Evolutionary conservation across 1,140 invertebrate species (phyloP).

Genomic region (Macrobrachium nipponense): DNA sequence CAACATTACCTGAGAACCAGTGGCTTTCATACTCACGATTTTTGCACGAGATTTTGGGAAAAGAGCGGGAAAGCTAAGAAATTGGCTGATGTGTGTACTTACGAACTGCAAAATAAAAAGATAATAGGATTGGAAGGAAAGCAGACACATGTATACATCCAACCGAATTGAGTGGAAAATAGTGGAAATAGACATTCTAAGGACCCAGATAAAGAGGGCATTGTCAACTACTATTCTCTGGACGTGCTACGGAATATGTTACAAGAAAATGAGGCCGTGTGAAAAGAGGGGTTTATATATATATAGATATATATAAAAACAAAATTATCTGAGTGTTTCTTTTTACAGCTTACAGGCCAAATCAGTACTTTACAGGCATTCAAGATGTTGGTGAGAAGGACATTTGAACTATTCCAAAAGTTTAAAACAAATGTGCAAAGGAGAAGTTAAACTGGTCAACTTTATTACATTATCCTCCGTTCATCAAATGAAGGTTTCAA

Average conservation of each 20-base stretch:
- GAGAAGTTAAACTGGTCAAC: no score
- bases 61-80: constrained; percentile 52
- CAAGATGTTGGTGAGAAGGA: no score
- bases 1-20: constrained; percentile 40
- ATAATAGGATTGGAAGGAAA: constrained; percentile 38
- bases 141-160: constrained; percentile 12
- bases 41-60: neutral
- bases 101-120: constrained; percentile 47
- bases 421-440: no score
- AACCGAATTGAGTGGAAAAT: neutral
- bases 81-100: constrained; percentile 36
- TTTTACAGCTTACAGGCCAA: no score
- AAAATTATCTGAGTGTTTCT: neutral
- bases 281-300: no score
- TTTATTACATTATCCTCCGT: no score
- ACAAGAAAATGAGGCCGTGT: neutral
- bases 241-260: neutral
- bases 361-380: no score
- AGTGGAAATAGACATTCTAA: constrained; percentile 2
- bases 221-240: no score
- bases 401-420: no score
- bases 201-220: neutral
- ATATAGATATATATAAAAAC: neutral
- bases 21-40: constrained; percentile 47
- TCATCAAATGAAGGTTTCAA: no score